Base-by-base conservation (phyloP, 1,140 invertebrate species). In the Drosophila punjabiensis region DNA sequence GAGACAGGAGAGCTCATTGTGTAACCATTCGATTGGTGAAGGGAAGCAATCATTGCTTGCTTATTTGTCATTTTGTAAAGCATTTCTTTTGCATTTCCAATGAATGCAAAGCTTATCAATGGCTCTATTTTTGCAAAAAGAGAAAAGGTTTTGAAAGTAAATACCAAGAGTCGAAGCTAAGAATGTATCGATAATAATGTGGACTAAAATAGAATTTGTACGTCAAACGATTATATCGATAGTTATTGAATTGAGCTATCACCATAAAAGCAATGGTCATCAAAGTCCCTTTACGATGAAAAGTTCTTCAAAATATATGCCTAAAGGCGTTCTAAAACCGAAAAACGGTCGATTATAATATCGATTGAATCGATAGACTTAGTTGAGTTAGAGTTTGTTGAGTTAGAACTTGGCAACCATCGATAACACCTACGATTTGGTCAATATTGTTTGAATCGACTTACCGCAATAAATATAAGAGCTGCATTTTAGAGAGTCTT, bases 1-100 rank as follows among this genome's bases (percentile, higher is more conserved):
- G 48, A 30, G 48, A 52, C 41, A 77, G 47, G 13, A n/a, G 20
- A 63, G 39, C 53, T 65, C 59, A 80, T 64, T 81, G 62, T 58
- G 56, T 69, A 78, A 55, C 41, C 81, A 83, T 76, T 79, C 70
- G 59, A 64, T 82, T 76, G 79, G 39, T 52, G 67, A 33, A 64
- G 65, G 62, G 50, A 66, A 53, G 70, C 68, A 73, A 73, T 73
- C 55, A 61, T 75, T 50, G 30, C 18, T 32, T 74, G 74, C 81
- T 90, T 77, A 81, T 53, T 81, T 88, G 76, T 76, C 43, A 63
- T 53, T 62, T 58, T 64, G 37, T 64, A 56, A 52, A 55, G 68
- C 48, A 32, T 69, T 71, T 68, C 48, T 47, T 30, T 68, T 33
- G 64, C 48, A 68, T 68, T 71, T 37, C 10, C 37, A 41, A 74